Percentiles rank a stretch among this genome's conserved stretches.
phyloP scores from a whole-genome alignment of 1,140 invertebrate genomes.

The Monochamus saltuarius region DNA sequence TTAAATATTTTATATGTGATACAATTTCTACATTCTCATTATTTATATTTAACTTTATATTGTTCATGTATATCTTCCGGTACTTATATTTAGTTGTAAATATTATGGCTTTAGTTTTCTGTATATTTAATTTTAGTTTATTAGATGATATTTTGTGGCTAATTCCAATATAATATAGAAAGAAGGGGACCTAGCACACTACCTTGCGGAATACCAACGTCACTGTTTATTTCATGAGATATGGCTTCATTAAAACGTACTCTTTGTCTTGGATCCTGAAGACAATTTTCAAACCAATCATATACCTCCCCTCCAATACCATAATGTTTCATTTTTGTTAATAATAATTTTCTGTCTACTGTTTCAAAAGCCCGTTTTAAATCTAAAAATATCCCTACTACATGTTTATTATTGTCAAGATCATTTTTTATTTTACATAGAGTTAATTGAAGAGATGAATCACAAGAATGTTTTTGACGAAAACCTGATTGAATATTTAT shows the following conservation, averaged over 20 bases:
- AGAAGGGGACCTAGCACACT: no score
- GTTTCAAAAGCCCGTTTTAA: no score
- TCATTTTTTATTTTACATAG: no score
- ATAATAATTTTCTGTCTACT: no score
- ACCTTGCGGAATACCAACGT: background rate
- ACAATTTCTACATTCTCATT: conserved; percentile 1
- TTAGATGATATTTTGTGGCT: background rate
- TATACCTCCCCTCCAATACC: background rate
- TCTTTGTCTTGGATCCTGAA: background rate
- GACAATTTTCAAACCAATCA: no score
- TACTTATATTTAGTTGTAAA: no score
- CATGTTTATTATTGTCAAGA: background rate
- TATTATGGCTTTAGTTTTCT: background rate
- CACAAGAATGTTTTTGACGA: no score
- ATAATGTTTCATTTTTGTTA: background rate
- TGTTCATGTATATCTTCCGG: no score
- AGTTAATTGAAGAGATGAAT: no score
- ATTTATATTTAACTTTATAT: no score
- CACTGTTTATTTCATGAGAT: conserved; percentile 1
- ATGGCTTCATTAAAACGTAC: background rate
- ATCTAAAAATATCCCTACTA: background rate
- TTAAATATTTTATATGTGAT: conserved; percentile 6
- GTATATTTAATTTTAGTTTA: background rate
- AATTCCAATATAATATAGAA: no score
- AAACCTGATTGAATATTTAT: no score